phyloP scores from a whole-genome alignment of 1,140 invertebrate genomes.

The Subanguina moxae region DNA sequence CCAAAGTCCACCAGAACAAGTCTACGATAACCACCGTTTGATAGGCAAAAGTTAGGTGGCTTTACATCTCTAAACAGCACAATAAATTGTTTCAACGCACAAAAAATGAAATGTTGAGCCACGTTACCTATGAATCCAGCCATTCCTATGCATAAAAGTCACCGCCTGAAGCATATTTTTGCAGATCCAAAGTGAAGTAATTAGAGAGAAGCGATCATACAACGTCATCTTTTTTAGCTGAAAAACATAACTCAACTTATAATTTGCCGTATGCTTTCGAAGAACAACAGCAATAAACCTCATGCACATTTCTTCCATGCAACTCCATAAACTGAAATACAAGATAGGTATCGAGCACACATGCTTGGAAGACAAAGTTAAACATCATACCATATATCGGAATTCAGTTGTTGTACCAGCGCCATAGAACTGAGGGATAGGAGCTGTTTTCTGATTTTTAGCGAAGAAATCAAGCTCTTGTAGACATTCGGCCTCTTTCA shows the following conservation, averaged over 20 bases:
- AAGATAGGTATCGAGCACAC: not conserved
- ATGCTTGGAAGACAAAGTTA: not conserved
- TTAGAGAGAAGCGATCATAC: slow-evolving; percentile 7
- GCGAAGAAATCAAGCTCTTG: slow-evolving; percentile 8
- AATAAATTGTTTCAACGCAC: not conserved
- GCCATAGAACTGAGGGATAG: slow-evolving; percentile 5
- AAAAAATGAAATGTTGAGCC: no score
- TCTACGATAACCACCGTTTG: not conserved
- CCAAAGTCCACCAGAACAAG: not conserved
- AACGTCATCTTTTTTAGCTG: slow-evolving; percentile 4
- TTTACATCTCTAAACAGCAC: slow-evolving; percentile 10
- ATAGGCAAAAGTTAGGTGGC: slow-evolving; percentile 11
- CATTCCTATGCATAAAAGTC: slow-evolving; percentile 10
- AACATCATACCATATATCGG: slow-evolving; percentile 9
- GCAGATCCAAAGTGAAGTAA: slow-evolving; percentile 5
- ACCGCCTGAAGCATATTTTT: slow-evolving; percentile 7
- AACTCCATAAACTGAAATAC: not conserved
- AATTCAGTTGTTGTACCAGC: slow-evolving; percentile 3
- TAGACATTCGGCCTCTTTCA: slow-evolving; percentile 12
- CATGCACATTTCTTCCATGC: slow-evolving; percentile 10
- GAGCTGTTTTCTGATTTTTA: not conserved
- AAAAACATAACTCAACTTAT: not conserved
- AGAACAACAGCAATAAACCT: not conserved
- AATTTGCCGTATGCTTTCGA: not conserved
- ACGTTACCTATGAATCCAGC: slow-evolving; percentile 11